phyloP scores from a whole-genome alignment of 2,113 vertebrate genomes.

The Amazona vittata region DNA sequence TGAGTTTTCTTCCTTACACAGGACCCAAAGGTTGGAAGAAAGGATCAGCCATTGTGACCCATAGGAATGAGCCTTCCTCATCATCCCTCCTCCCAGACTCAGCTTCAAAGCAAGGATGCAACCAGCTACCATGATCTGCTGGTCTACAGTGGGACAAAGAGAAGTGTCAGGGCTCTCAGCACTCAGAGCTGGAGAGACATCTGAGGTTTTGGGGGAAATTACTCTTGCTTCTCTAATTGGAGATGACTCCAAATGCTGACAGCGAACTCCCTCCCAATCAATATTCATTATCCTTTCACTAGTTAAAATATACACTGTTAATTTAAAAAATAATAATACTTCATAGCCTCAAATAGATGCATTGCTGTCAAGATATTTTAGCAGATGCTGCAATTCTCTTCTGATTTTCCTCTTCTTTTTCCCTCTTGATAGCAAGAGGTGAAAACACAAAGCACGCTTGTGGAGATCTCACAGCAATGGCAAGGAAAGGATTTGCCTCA shows the following conservation, averaged over 20 bases:
- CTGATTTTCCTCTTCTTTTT: neutral
- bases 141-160: neutral
- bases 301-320: neutral
- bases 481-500: neutral
- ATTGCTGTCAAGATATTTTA: neutral
- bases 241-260: neutral
- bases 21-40: neutral
- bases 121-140: neutral
- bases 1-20: neutral
- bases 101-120: neutral
- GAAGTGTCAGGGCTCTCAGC: neutral
- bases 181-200: neutral
- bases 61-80: neutral
- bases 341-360: neutral
- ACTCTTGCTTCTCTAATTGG: neutral
- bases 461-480: neutral
- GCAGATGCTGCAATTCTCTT: neutral
- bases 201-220: neutral
- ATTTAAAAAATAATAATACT: neutral
- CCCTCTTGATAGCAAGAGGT: neutral
- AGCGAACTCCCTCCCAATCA: neutral
- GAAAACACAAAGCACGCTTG: neutral
- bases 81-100: neutral
- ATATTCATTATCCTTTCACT: neutral
- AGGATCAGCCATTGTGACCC: neutral